Base-by-base conservation (phyloP, 2,113 vertebrate genomes). In the Mionectes macconnelli region DNA sequence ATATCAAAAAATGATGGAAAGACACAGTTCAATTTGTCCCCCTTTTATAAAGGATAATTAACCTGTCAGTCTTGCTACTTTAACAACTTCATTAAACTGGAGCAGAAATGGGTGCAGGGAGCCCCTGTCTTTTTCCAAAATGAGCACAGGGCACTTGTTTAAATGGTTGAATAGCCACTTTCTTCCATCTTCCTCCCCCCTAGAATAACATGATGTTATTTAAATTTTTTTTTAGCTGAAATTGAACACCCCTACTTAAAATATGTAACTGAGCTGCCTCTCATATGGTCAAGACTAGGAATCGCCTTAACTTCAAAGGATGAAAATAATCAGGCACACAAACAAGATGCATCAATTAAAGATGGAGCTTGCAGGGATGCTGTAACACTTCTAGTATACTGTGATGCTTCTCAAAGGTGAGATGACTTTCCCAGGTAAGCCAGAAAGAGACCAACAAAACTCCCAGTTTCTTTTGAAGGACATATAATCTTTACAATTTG, bases 11-110 rank as follows among this genome's bases (percentile, higher is more conserved):
- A 98, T 99, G 98, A 99, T 99, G 98, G 98, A 99, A 98, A 99
- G 98, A 99, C 99, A 99, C 98, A 99, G 98, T 98, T 99, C 99
- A 99, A 99, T 99, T 99, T 99, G 99, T 99, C 98, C 98, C 98
- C 98, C 98, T 99, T 99, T 99, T 98, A 99, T 99, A 99, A 99
- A 99, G 99, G 99, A 99, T 99, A 99, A 99, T 99, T 99, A 99
- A 99, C 98, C 99, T 99, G 99, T 99, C 99, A 99, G 98, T 99
- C 99, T 98, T 97, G 97, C 97, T 97, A 98, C 98, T 98, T 98
- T 98, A 98, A 99, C 99, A 99, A 98, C 99, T 99, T 99, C 98
- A 99, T 99, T 99, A 99, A 98, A 99, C 98, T 97, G 98, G 97
- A 98, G 97, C 96, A 94, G 97, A 98, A 98, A 97, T 96, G 97